phyloP scores from a whole-genome alignment of 1,140 invertebrate genomes.

The Homarus americanus region DNA sequence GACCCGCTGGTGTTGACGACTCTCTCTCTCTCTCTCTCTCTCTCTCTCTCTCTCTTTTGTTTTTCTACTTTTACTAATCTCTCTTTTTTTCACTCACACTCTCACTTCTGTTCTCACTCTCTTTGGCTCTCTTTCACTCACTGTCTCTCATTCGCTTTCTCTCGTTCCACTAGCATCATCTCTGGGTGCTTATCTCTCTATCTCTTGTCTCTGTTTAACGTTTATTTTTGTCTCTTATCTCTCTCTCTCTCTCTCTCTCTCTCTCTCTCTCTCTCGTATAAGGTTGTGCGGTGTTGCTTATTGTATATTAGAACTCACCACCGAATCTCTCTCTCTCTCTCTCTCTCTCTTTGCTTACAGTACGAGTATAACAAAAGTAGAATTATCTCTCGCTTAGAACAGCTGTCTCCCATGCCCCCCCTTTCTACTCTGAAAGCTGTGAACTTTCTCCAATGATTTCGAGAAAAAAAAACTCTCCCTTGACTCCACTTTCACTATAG shows the following conservation, averaged over 20 bases:
- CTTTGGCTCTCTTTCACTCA: background rate
- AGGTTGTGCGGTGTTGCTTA: constrained; percentile 1
- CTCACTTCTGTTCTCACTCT: background rate
- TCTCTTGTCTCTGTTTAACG: background rate
- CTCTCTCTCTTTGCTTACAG: no score
- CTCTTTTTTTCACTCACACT: background rate
- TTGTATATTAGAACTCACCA: no score
- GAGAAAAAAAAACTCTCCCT: no score
- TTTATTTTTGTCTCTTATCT: background rate
- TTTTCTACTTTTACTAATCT: background rate
- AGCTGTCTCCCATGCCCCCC: no score
- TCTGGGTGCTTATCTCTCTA: background rate
- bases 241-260: constrained; percentile 24
- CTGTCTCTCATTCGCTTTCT: background rate
- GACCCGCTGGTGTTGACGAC: background rate
- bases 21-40: background rate
- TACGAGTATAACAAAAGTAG: no score
- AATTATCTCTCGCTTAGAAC: no score
- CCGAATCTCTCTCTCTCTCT: no score
- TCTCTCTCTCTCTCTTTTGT: background rate
- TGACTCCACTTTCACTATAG: no score
- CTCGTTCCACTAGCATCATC: background rate
- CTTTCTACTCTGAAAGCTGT: no score
- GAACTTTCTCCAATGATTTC: no score
- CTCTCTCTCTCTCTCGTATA: background rate